Evolutionary conservation across 2,888 invertebrate species (phyloP), one percentile per base, ranked within the genome.

Genomic region (Stenotaenia linearis): DNA sequence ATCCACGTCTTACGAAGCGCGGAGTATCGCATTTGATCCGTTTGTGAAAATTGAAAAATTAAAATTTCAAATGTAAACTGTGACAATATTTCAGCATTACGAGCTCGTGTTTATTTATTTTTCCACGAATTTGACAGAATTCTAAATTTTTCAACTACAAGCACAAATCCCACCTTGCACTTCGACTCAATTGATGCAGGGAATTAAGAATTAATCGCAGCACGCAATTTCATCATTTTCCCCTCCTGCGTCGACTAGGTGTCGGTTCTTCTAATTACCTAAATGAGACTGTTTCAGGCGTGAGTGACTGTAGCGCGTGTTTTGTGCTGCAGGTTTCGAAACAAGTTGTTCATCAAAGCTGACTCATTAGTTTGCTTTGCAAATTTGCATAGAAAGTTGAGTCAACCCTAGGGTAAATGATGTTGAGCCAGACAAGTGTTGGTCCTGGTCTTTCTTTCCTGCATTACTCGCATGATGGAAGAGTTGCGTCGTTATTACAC

Each of bases 391-490:
- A 12, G 25, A 61, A 61, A 61, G 25, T 61, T 61, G 7, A 61
- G 61, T 61, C 61, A 61, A 61, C 25, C 61, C 61, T 25, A 15
- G 25, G 61, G 61, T 61, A 61, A 61, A 61, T 61, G 25, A 61
- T 61, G 61, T 25, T 12, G 12, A 61, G 18, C 45, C n/a, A 61
- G 61, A 61, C 25, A 25, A 61, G 61, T 61, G 61, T 61, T 45
- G 45, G 45, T n/a, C 45, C 18, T n/a, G n/a, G 61, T 12, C 9
- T 61, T 25, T 61, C 61, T 61, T 61, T 61, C 7, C 7, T 5
- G 61, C 61, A 61, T 61, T 61, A 61, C 25, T 61, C 25, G 61
- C 61, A 25, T 61, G 61, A 61, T 61, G 61, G 61, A 45, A 45
- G 61, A 61, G 61, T 61, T 61, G 61, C 25, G 61, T 25, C 1